Evolutionary conservation across 2,888 invertebrate genomes (phyloP), one percentile per base, ranked within the genome.

Genomic region (Drosophila seclusa): DNA sequence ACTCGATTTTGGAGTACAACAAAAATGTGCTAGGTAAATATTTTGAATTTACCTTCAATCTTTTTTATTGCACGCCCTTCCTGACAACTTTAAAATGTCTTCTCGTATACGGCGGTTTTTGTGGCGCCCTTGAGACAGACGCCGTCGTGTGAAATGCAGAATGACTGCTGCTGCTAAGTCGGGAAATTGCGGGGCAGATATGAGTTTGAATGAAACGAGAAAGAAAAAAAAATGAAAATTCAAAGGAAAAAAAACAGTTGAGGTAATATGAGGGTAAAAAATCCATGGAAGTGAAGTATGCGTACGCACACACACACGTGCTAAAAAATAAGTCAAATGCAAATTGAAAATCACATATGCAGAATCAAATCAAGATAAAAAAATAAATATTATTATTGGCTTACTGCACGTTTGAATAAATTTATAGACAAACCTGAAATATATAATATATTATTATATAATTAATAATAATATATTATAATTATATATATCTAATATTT

Each of bases 51-150:
- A 62, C 24, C 50, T 57, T 42, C 40, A 72, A 67, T 63, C 7
- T 63, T 60, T 60, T 52, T 58, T 60, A 57, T 72, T 63, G 60
- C 48, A 59, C 13, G 8, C 7, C 10, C 11, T 18, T 11, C 6
- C 42, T 18, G 6, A 7, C 49, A 40, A 27, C 67, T 67, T 66
- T n/a, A 55, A 60, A 66, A 66, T 49, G 54, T 66, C 64, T 40
- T 62, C 24, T 16, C n/a, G 36, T 27, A 50, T 65, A 54, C 64
- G 66, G 65, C 63, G 61, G 36, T 31, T 62, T 72, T 58, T 77
- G 73, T 62, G 63, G 63, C 79, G 77, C 80, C 77, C 77, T 78
- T 78, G 80, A 79, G 77, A 79, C 77, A 75, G 79, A 48, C 77
- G 58, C 55, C 68, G 74, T 42, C 64, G 69, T 78, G 69, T 69